phyloP scores from a whole-genome alignment of 2,113 vertebrate genomes.

The Caloenas nicobarica region DNA sequence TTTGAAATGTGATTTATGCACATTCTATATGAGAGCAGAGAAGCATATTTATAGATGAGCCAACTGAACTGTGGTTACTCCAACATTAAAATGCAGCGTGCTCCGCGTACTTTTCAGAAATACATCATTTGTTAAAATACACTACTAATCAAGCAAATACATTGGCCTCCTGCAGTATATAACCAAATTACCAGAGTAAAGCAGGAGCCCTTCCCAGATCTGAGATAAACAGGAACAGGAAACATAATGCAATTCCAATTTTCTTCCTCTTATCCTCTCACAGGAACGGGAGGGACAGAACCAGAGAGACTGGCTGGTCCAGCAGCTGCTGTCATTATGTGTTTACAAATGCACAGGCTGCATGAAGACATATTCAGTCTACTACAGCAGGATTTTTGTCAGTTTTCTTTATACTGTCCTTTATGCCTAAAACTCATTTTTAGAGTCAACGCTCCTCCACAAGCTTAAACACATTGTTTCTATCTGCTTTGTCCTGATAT shows the following conservation, averaged over 20 bases:
- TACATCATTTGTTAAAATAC: neutral
- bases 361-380: neutral
- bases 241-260: neutral
- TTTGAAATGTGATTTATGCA: slow-evolving; percentile 33
- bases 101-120: neutral
- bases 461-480: neutral
- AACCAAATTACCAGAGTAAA: slow-evolving; percentile 16
- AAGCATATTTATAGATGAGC: neutral
- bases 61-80: neutral
- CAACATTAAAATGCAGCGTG: neutral
- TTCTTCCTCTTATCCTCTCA: neutral
- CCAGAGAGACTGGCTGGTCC: neutral
- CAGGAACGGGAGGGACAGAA: neutral
- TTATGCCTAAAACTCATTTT: neutral
- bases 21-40: neutral
- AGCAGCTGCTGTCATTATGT: neutral
- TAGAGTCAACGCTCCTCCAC: fast-evolving
- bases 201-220: neutral
- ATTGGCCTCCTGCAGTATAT: neutral
- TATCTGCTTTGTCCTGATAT: neutral
- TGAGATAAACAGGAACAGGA: neutral
- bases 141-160: neutral
- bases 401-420: neutral
- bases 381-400: neutral
- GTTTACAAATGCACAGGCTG: neutral